Conservation (phyloP, 1,140 invertebrate species). For the Drosophila tani region DNA sequence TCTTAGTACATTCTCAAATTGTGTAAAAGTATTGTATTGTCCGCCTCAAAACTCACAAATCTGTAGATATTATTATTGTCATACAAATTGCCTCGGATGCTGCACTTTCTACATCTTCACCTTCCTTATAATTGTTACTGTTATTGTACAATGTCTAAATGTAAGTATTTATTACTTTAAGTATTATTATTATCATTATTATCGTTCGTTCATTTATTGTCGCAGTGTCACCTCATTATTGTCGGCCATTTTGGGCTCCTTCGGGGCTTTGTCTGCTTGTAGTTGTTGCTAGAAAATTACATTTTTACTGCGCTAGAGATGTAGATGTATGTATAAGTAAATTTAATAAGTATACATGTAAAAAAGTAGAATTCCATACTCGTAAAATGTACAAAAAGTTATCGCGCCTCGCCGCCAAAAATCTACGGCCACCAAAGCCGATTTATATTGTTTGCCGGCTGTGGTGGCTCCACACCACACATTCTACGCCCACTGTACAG, state of each 20-base stretch:
- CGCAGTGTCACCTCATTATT: slow-evolving; percentile 71
- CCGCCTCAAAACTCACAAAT: slow-evolving; percentile 58
- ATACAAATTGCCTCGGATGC: slow-evolving; percentile 52
- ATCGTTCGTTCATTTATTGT: slow-evolving; percentile 59
- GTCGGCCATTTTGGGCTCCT: slow-evolving; percentile 49
- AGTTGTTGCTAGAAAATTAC: slow-evolving; percentile 75
- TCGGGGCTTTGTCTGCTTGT: slow-evolving; percentile 34
- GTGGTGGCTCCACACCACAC: slow-evolving; percentile 20
- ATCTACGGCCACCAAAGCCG: slow-evolving; percentile 23
- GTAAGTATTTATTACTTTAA: slow-evolving; percentile 37
- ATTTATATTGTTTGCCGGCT: background rate
- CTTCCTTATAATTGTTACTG: slow-evolving; percentile 51
- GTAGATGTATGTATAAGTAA: slow-evolving; percentile 72
- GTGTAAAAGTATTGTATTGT: slow-evolving; percentile 74
- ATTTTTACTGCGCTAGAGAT: slow-evolving; percentile 61
- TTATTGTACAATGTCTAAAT: slow-evolving; percentile 63
- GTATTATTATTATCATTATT: slow-evolving; percentile 18
- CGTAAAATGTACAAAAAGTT: slow-evolving; percentile 67
- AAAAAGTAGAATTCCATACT: slow-evolving; percentile 76
- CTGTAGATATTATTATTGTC: slow-evolving; percentile 70
- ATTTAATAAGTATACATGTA: slow-evolving; percentile 66
- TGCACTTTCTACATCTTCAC: slow-evolving; percentile 23
- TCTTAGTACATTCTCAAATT: slow-evolving; percentile 74
- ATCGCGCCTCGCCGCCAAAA: slow-evolving; percentile 25
- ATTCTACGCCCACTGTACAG: slow-evolving; percentile 30